phyloP scores from a whole-genome alignment of 2,797 vertebrate genomes.

The Danio tinwini region DNA sequence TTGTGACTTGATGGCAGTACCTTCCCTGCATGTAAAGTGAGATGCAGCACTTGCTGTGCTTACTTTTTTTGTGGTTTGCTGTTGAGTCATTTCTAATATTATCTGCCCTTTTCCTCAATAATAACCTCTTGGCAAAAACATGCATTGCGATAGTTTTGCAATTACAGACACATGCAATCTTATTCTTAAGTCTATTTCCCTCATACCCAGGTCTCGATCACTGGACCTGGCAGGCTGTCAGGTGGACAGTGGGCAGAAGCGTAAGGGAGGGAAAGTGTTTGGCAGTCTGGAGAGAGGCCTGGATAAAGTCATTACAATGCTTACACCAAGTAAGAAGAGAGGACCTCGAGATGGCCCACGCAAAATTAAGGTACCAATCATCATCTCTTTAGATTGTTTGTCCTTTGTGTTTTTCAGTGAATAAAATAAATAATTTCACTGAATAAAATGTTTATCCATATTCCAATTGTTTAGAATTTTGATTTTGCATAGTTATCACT shows the following conservation, averaged over 20 bases:
- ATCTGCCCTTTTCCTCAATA: not conserved
- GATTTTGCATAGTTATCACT: not conserved
- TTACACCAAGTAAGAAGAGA: constrained; percentile 89
- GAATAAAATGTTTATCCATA: no score
- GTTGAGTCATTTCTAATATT: not conserved
- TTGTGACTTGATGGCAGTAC: not conserved
- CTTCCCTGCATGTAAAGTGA: not conserved
- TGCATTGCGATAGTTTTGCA: not conserved
- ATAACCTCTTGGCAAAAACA: not conserved
- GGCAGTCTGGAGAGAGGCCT: constrained; percentile 93
- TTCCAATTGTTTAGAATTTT: no score
- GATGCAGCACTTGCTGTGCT: not conserved
- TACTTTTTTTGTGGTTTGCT: not conserved
- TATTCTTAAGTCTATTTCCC: constrained; percentile 2
- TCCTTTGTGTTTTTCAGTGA: not conserved
- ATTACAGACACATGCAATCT: not conserved
- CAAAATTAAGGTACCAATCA: constrained; percentile 82
- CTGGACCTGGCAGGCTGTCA: constrained; percentile 82
- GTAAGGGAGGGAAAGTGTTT: constrained; percentile 87
- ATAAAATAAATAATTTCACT: no score
- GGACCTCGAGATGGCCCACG: constrained; percentile 81
- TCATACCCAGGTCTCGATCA: constrained; percentile 81
- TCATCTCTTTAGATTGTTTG: not conserved
- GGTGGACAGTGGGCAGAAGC: constrained; percentile 86
- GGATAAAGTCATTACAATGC: constrained; percentile 94